Evolutionary conservation across 2,888 invertebrate genomes (phyloP), one percentile per base, ranked within the genome.

Genomic region (Lithophane leautieri): DNA sequence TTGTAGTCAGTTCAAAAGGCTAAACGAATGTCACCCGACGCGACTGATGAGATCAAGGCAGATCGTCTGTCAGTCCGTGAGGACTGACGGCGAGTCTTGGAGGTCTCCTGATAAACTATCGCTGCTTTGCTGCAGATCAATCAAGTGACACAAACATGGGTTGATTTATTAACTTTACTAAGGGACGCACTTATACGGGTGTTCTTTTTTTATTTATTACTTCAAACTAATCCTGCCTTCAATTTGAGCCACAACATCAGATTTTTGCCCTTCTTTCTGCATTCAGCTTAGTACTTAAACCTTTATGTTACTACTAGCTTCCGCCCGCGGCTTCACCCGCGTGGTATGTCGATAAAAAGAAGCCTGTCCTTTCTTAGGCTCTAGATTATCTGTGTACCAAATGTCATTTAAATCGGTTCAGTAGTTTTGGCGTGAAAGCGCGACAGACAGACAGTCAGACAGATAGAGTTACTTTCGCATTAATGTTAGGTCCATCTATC

Each of bases 41-140:
- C 16, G 62, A 42, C 34, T 40, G 58, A 54, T 12, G 44, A 68
- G 79, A 82, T 81, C 83, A 79, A 79, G 79, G 79, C 60, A 82
- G 74, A 28, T 16, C 82, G 67, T 40, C 47, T 14, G 44, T 73
- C 54, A n/a, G 54, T 44, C 47, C 34, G 14, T 58, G 11, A 50
- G 8, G 19, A 47, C 6, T 40, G 65, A 40, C 25, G 1, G 11
- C 16, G 25, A 54, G 11, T n/a, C 56, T 61, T 50, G n/a, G 1
- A 72, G 69, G 63, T 25, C 34, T 19, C 16, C 9, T 52, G 66
- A 70, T 67, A 76, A 73, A n/a, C 25, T 19, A 11, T 28, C 28
- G 44, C 12, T 42, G 70, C 14, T 66, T 50, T 52, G 14, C 56
- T 60, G 75, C 22, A 22, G 19, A 70, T 54, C 22, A 54, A 50